Evolutionary conservation across 2,113 vertebrate genomes (phyloP).

Genomic region (Ammospiza caudacuta): DNA sequence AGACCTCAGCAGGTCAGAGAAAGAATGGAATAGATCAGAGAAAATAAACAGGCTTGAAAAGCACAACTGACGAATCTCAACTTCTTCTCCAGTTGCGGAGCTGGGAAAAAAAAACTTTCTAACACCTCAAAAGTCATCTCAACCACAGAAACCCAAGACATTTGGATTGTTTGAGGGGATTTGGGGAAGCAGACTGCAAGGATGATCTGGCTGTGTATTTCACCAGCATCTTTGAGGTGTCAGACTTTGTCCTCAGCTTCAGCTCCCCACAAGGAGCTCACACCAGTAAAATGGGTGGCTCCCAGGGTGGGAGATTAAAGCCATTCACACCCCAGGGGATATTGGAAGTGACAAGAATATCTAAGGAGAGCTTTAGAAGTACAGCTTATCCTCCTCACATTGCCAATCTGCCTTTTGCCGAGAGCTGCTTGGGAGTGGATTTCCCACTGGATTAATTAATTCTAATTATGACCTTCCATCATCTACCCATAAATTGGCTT

Average conservation of each 20-base stretch:
- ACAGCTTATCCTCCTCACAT: slow-evolving; percentile 24
- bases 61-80: too few relatives aligned
- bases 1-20: too few relatives aligned
- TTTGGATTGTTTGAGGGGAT: not conserved
- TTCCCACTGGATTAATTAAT: slow-evolving; percentile 69
- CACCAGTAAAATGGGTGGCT: slow-evolving; percentile 13
- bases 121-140: too few relatives aligned
- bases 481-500: slow-evolving; percentile 62
- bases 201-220: not conserved
- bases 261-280: not conserved
- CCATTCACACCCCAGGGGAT: not conserved
- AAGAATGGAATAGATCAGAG: too few relatives aligned
- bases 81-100: rapidly evolving
- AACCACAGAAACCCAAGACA: too few relatives aligned
- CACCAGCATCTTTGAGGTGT: not conserved
- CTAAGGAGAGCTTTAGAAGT: slow-evolving; percentile 46
- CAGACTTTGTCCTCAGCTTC: not conserved
- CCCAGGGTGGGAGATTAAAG: not conserved
- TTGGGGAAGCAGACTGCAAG: not conserved
- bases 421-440: slow-evolving; percentile 45
- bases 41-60: too few relatives aligned
- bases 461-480: slow-evolving; percentile 66
- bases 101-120: too few relatives aligned
- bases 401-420: slow-evolving; percentile 30
- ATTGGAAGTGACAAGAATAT: slow-evolving; percentile 46